phyloP scores from a whole-genome alignment of 2,113 vertebrate genomes.

The Marmota flaviventris region DNA sequence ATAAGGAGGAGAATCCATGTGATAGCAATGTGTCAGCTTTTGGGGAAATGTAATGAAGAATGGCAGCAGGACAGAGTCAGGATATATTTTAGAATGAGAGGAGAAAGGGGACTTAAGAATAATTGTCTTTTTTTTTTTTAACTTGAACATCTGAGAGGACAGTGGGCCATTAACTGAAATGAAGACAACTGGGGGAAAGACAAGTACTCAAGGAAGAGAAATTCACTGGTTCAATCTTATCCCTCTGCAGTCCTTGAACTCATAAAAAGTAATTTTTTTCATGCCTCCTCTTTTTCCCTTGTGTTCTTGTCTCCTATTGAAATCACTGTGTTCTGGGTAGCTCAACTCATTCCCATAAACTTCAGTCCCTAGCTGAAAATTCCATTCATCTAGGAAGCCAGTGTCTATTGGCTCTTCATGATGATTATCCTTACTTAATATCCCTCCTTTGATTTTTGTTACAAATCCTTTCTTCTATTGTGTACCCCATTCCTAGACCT shows the following conservation, averaged over 20 bases:
- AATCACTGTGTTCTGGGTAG: neutral
- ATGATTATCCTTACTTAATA: neutral
- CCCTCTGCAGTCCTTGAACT: neutral
- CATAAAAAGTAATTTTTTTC: neutral
- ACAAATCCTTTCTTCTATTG: conserved; percentile 12
- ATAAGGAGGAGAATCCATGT: neutral
- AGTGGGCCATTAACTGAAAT: neutral
- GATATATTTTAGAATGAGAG: neutral
- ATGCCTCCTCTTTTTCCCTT: neutral
- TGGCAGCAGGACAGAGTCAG: neutral
- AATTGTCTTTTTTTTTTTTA: neutral
- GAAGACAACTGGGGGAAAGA: neutral
- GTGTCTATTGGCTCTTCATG: neutral
- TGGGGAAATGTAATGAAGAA: neutral
- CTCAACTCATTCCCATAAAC: neutral
- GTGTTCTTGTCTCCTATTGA: conserved; percentile 7
- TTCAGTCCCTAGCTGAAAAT: conserved; percentile 25
- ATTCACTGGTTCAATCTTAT: neutral
- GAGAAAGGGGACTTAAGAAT: neutral
- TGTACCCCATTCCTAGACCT: neutral
- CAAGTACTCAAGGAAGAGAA: neutral
- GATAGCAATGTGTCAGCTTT: neutral
- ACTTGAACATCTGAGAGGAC: neutral
- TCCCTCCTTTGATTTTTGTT: neutral
- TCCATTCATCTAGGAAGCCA: neutral